Evolutionary conservation across 1,140 invertebrate genomes (phyloP).

Genomic region (Bombus ignitus): DNA sequence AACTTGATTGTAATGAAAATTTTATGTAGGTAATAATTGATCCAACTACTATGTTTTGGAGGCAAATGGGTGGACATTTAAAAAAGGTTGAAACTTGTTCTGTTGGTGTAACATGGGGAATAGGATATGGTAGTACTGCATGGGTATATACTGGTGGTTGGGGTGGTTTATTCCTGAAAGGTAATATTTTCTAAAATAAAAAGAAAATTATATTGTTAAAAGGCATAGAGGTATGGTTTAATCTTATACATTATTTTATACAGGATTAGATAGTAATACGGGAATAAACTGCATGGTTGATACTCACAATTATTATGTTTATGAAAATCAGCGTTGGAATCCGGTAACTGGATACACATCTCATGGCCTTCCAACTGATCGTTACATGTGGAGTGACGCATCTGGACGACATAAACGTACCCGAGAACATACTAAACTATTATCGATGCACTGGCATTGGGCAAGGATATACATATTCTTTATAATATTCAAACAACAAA

Average conservation of each 20-base stretch:
- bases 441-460: constrained; percentile 95
- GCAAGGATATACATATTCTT: constrained; percentile 77
- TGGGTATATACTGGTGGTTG: constrained; percentile 94
- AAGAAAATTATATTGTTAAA: no score
- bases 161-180: constrained; percentile 91
- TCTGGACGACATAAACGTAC: constrained; percentile 91
- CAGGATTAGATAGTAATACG: constrained; percentile 86
- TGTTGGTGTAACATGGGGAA: constrained; percentile 92
- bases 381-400: constrained; percentile 95
- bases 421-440: constrained; percentile 91
- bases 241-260: constrained; percentile 39
- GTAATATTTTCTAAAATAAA: constrained; percentile 76
- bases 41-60: constrained; percentile 90
- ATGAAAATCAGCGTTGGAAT: constrained; percentile 98
- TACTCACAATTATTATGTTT: constrained; percentile 92
- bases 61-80: constrained; percentile 93
- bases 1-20: constrained; percentile 7
- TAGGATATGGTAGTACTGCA: constrained; percentile 91
- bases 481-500: neutral
- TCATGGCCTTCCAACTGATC: constrained; percentile 92
- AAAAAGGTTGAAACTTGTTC: constrained; percentile 89
- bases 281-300: constrained; percentile 91
- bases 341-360: constrained; percentile 93
- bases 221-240: neutral
- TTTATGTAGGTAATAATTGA: constrained; percentile 86